phyloP scores from a whole-genome alignment of 2,797 vertebrate genomes.

The Labeo calbasu region DNA sequence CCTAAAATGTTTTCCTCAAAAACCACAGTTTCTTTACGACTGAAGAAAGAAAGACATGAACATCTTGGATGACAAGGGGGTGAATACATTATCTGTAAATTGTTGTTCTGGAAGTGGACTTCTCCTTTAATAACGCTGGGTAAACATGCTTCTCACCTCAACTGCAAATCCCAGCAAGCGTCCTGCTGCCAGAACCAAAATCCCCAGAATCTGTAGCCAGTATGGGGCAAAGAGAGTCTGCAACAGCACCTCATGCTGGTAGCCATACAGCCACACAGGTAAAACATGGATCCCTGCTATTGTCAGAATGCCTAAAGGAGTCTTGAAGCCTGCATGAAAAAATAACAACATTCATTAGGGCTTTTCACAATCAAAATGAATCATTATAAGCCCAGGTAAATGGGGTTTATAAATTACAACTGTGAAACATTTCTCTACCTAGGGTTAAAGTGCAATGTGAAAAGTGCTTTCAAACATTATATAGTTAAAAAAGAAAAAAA shows the following conservation, averaged over 20 bases:
- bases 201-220: slow-evolving; percentile 63
- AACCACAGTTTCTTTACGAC: no score
- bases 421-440: not conserved
- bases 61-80: no score
- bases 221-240: slow-evolving; percentile 52
- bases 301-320: slow-evolving; percentile 69
- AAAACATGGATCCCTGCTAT: slow-evolving; percentile 72
- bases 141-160: slow-evolving; percentile 63
- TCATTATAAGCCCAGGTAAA: not conserved
- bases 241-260: slow-evolving; percentile 51
- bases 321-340: slow-evolving; percentile 65
- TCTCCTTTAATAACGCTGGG: not conserved
- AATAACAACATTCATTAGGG: not conserved
- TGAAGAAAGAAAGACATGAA: no score
- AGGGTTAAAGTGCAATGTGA: not conserved
- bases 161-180: slow-evolving; percentile 68
- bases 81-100: no score
- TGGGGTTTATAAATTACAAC: not conserved
- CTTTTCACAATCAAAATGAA: not conserved
- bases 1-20: no score
- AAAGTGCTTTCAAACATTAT: not conserved
- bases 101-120: no score
- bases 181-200: slow-evolving; percentile 65
- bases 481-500: not conserved
- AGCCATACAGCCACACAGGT: slow-evolving; percentile 73